phyloP scores from a whole-genome alignment of 1,140 invertebrate species.

The Scaptomyza pallida region DNA sequence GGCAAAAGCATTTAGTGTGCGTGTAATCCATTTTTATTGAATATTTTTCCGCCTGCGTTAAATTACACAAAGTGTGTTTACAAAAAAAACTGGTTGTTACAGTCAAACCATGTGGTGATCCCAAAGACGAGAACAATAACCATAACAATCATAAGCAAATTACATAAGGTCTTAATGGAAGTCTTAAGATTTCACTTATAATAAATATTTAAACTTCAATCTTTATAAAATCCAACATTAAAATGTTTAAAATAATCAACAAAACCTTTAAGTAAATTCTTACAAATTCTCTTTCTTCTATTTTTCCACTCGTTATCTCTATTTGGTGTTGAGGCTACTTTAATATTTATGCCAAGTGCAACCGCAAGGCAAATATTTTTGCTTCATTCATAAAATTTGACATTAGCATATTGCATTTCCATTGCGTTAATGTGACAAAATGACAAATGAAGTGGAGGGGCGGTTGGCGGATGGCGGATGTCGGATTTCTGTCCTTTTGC shows the following conservation, averaged over 20 bases:
- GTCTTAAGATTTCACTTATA: too few species aligned
- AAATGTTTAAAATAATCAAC: too few species aligned
- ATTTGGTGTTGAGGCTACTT: constrained; percentile 20
- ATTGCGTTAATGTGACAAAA: constrained; percentile 82
- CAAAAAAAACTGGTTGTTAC: not conserved
- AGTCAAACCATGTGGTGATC: too few species aligned
- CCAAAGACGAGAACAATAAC: too few species aligned
- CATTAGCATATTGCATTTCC: constrained; percentile 82
- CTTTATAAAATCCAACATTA: too few species aligned
- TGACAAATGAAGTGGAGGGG: constrained; percentile 73
- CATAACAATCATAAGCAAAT: too few species aligned
- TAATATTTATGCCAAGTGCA: constrained; percentile 54
- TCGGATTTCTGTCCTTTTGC: not conserved
- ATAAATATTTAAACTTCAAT: too few species aligned
- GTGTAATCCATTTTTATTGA: constrained; percentile 24
- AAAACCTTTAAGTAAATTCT: too few species aligned
- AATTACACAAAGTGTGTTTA: not conserved
- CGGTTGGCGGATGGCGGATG: too few species aligned
- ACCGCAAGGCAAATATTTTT: constrained; percentile 64
- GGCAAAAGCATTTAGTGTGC: constrained; percentile 12
- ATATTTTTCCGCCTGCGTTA: not conserved
- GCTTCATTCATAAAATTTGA: constrained; percentile 77
- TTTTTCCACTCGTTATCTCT: too few species aligned
- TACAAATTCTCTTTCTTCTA: too few species aligned
- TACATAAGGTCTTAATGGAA: too few species aligned